Base-by-base conservation (phyloP, 1,140 invertebrate species). In the Cyphomyrmex costatus region DNA sequence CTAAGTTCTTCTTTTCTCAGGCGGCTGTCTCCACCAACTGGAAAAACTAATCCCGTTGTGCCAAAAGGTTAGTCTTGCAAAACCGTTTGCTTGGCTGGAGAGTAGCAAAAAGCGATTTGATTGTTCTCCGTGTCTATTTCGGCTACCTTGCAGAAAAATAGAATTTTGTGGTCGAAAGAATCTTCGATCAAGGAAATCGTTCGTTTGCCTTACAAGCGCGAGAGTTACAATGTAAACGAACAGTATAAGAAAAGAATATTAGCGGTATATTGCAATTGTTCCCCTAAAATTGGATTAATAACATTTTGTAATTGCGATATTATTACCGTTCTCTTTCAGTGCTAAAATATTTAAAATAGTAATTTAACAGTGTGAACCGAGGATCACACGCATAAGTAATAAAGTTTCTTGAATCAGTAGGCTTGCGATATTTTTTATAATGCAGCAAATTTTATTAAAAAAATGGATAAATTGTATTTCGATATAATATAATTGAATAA, bases 101-200 rank as follows among this genome's bases (percentile, higher is more conserved):
- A 24, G n/a, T 53, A 36, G 46, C 83, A 79, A 86, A 77, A 86
- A 88, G 61, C 86, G 58, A 79, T 88, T 85, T 85, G 82, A 87
- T 87, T 85, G 76, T 60, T 73, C 49, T 66, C 61, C 49, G 10
- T 65, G 46, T 85, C 58, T 42, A 65, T 77, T 85, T 83, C 36
- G 68, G 2, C 0, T 49, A 42, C 21, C 19, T 58, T 49, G 21
- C 36, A 14, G 27, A 24, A 33, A 14, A 83, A 60, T 56, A 73
- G 79, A 83, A 73, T 83, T 83, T 73, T 83, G 79, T 7, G 79
- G 53, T 73, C 24, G 56, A 46, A 42, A 78, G 30, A 53, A 77
- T 85, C 60, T 51, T 24, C 82, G 60, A 71, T 85, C 71, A 85
- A 85, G 73, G 53, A 85, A 42, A 78, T 76, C 56, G 33, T 78